Percentiles rank a stretch among this genome's conserved stretches.
These are phyloP conservation scores for Sebastes schlegelii DNA, from an alignment of 2,113 vertebrate genomes.

Conservation along the genomic window DNA sequence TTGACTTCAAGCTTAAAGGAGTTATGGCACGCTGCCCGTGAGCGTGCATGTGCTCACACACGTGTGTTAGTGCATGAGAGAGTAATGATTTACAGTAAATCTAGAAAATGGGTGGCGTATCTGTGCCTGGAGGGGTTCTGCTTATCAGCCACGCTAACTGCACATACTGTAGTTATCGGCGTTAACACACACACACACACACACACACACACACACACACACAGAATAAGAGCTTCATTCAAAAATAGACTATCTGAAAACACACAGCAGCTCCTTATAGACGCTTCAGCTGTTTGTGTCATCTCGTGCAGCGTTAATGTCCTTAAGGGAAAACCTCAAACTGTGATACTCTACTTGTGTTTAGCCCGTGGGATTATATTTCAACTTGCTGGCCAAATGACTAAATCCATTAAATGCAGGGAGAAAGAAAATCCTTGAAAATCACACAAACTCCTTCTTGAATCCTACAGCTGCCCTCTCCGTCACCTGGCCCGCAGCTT, in stretches of 20 bases:
- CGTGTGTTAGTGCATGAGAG: conserved; percentile 28
- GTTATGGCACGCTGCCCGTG: conserved; percentile 34
- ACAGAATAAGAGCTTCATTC: conserved; percentile 17
- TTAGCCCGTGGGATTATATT: conserved; percentile 55
- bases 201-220: conserved; percentile 13
- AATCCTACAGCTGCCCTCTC: conserved; percentile 23
- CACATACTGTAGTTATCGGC: conserved; percentile 9
- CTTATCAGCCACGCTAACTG: conserved; percentile 28
- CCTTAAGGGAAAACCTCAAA: conserved; percentile 41
- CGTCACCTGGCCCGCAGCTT: conserved; percentile 5
- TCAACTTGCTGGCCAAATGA: conserved; percentile 51
- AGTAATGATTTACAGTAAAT: conserved; percentile 53
- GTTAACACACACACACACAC: conserved; percentile 1
- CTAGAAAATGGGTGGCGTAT: conserved; percentile 24
- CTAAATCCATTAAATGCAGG: conserved; percentile 58
- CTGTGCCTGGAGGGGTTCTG: conserved; percentile 7
- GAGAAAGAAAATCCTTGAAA: conserved; percentile 33
- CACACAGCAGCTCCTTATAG: conserved; percentile 20
- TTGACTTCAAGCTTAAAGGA: conserved; percentile 52
- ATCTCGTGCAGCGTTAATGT: conserved; percentile 37
- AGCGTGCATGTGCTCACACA: conserved; percentile 23
- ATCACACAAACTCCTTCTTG: conserved; percentile 30
- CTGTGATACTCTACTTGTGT: conserved; percentile 47
- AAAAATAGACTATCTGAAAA: conserved; percentile 38
- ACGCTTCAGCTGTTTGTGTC: conserved; percentile 29